Evolutionary conservation across 2,797 vertebrate species (phyloP).

Genomic region (Amblyopsis hoosieri): DNA sequence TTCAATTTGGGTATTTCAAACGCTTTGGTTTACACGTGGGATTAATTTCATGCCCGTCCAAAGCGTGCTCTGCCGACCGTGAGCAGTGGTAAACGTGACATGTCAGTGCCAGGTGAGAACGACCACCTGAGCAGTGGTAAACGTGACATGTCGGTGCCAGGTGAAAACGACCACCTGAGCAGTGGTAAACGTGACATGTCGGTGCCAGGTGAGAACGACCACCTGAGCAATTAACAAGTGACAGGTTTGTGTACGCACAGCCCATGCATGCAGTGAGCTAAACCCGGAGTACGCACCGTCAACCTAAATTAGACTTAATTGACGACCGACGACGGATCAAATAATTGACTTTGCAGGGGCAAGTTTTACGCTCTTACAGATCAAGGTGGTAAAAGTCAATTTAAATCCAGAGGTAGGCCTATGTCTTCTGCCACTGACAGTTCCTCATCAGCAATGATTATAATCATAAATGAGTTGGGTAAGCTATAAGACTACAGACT

Average conservation of each 20-base stretch:
- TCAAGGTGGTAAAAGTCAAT: not conserved
- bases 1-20: not conserved
- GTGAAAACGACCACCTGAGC: conserved; percentile 29
- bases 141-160: conserved; percentile 16
- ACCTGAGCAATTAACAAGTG: not conserved
- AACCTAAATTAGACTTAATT: conserved; percentile 40
- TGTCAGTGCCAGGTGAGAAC: conserved; percentile 27
- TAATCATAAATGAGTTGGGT: too few species aligned
- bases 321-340: not conserved
- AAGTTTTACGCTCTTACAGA: too few species aligned
- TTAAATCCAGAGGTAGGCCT: too few species aligned
- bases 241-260: too few species aligned
- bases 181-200: conserved; percentile 10
- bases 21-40: not conserved
- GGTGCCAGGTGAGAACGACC: conserved; percentile 29
- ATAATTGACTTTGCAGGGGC: too few species aligned
- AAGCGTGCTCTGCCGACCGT: not conserved
- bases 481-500: too few species aligned
- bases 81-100: conserved; percentile 15
- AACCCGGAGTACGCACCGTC: conserved; percentile 45
- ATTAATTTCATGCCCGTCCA: not conserved
- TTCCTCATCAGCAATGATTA: too few species aligned
- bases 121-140: conserved; percentile 15
- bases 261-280: conserved; percentile 23
- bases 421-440: too few species aligned